A percentile compares a stretch with the other conserved stretches of the same genome.
These are phyloP conservation scores for Carettochelys insculpta DNA, from an alignment of 2,113 vertebrate species.

Conservation along the genomic window DNA sequence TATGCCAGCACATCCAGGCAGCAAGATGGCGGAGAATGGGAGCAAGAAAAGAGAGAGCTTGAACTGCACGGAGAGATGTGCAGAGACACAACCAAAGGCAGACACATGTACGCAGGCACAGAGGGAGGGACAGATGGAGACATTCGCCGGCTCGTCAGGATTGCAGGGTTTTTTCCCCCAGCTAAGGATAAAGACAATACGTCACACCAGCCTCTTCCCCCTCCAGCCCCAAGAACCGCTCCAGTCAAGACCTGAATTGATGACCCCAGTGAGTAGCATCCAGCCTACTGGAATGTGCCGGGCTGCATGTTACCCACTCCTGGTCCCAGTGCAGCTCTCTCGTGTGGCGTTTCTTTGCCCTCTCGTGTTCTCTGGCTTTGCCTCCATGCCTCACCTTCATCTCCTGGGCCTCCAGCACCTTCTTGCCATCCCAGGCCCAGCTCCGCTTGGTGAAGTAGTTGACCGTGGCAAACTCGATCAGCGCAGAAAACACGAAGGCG, in stretches of 20 bases:
- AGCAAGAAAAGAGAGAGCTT: not conserved
- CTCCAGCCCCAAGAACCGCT: slow-evolving; percentile 63
- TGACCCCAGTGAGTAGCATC: slow-evolving; percentile 72
- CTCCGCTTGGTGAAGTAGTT: slow-evolving; percentile 99
- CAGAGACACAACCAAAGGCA: not conserved
- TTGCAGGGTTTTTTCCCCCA: not conserved
- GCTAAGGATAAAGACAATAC: not conserved
- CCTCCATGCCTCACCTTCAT: slow-evolving; percentile 86
- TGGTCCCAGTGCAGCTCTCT: slow-evolving; percentile 61
- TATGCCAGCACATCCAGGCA: not conserved
- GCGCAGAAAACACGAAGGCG: slow-evolving; percentile 98
- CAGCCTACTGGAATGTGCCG: slow-evolving; percentile 57
- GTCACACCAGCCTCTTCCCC: not conserved
- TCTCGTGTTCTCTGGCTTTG: not conserved
- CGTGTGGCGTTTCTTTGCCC: slow-evolving; percentile 52
- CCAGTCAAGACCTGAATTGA: slow-evolving; percentile 66
- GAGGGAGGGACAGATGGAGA: not conserved
- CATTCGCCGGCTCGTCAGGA: not conserved
- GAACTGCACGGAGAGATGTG: not conserved
- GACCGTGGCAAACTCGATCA: slow-evolving; percentile 99
- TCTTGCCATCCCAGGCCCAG: slow-evolving; percentile 99
- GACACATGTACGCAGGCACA: not conserved
- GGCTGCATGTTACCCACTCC: slow-evolving; percentile 75
- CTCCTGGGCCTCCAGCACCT: slow-evolving; percentile 88
- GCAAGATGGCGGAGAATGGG: accelerated